Conservation (phyloP, 1,140 invertebrate species). For the Drosophila trapezifrons region DNA sequence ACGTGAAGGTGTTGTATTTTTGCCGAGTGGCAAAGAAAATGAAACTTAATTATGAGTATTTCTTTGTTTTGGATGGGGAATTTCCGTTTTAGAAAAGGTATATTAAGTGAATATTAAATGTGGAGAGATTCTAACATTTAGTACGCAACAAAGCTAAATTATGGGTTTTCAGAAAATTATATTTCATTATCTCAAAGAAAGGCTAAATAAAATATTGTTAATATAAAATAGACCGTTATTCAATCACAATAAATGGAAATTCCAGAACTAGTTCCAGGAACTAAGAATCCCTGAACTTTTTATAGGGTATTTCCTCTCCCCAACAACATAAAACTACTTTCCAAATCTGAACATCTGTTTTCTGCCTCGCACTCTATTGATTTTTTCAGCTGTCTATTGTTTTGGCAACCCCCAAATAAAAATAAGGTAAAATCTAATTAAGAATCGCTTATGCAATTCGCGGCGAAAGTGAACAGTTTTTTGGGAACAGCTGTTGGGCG, state of each 20-base stretch:
- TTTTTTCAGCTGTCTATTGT: slow-evolving; percentile 42
- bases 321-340: not conserved
- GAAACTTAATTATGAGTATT: not conserved
- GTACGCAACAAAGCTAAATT: not conserved
- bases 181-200: too few species aligned
- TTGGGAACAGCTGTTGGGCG: slow-evolving; percentile 19
- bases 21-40: slow-evolving; percentile 14
- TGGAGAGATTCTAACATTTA: too few species aligned
- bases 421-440: slow-evolving; percentile 4
- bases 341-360: slow-evolving; percentile 4
- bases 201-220: too few species aligned
- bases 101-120: too few species aligned
- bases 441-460: slow-evolving; percentile 37
- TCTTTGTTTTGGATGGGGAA: not conserved
- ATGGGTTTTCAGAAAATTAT: not conserved
- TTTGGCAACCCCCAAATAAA: slow-evolving; percentile 28
- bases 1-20: slow-evolving; percentile 63
- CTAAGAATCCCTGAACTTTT: not conserved
- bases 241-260: too few species aligned
- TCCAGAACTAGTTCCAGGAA: not conserved
- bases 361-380: slow-evolving; percentile 12
- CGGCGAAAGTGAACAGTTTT: slow-evolving; percentile 20
- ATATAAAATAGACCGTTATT: too few species aligned
- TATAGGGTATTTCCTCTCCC: not conserved
- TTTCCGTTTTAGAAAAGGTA: not conserved